These are phyloP conservation scores for Pygathrix nemaeus DNA, from an alignment of 2,113 vertebrate genomes.

Conservation along the genomic window DNA sequence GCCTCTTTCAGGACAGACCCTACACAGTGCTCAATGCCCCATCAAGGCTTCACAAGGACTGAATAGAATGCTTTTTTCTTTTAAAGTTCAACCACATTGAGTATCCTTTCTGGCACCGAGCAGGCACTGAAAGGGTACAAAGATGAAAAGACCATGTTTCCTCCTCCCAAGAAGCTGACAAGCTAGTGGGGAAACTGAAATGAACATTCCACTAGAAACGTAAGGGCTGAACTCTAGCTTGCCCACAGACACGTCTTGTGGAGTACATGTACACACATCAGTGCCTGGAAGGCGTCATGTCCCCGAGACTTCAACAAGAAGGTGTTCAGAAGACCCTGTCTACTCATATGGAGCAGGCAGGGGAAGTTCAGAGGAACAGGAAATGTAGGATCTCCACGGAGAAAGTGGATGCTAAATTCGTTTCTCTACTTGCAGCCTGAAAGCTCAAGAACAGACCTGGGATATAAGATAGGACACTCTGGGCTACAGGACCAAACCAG, in stretches of 20 bases:
- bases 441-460: not conserved
- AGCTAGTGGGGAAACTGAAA: not conserved
- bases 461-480: not conserved
- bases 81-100: too few relatives aligned
- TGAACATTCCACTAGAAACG: not conserved
- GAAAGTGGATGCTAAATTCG: not conserved
- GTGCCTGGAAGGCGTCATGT: too few relatives aligned
- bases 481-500: not conserved
- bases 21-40: rapidly evolving
- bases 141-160: not conserved
- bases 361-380: not conserved
- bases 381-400: not conserved
- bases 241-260: not conserved
- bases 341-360: not conserved
- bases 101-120: not conserved
- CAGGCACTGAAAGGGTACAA: not conserved
- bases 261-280: rapidly evolving
- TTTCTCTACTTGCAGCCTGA: not conserved
- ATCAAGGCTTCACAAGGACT: not conserved
- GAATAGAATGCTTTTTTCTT: rapidly evolving
- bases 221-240: not conserved
- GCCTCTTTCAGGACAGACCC: not conserved
- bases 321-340: not conserved
- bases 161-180: not conserved
- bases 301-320: not conserved